These are phyloP conservation scores for Hemibates koningsi DNA, from an alignment of 2,113 vertebrate species.

Conservation along the genomic window DNA sequence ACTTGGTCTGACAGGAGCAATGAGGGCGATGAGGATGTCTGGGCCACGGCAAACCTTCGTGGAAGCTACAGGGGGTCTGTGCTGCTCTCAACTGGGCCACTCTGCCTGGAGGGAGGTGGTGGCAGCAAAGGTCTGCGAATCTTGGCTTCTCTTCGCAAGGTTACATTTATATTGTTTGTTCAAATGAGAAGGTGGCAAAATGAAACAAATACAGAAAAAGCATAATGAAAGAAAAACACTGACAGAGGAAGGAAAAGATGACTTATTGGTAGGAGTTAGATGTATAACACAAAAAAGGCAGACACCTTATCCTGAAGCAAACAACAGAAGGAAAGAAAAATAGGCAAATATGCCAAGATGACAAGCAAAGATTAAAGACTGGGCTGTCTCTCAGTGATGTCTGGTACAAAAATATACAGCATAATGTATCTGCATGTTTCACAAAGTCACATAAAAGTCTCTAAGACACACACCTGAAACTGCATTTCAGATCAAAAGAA, in stretches of 20 bases:
- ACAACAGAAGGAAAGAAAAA: neutral
- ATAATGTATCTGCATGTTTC: neutral
- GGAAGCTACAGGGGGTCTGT: neutral
- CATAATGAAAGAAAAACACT: neutral
- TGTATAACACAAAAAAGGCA: neutral
- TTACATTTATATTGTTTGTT: neutral
- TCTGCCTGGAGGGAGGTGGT: neutral
- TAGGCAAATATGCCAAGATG: neutral
- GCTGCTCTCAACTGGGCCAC: neutral
- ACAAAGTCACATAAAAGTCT: neutral
- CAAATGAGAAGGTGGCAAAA: neutral
- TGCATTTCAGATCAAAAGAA: neutral
- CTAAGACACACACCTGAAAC: neutral
- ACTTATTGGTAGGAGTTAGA: neutral
- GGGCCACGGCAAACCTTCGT: neutral
- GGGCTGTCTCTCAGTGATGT: neutral
- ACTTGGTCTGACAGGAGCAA: constrained; percentile 27
- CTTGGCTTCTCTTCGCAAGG: neutral
- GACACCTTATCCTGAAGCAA: neutral
- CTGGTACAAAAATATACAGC: neutral
- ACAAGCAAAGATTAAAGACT: constrained; percentile 10
- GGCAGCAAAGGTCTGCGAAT: neutral
- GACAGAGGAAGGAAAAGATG: neutral
- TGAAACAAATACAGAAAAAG: neutral
- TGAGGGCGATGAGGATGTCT: neutral